Percentiles rank a stretch among this genome's conserved stretches.
Conservation (phyloP, 2,888 invertebrate species). For the Timema podura region DNA sequence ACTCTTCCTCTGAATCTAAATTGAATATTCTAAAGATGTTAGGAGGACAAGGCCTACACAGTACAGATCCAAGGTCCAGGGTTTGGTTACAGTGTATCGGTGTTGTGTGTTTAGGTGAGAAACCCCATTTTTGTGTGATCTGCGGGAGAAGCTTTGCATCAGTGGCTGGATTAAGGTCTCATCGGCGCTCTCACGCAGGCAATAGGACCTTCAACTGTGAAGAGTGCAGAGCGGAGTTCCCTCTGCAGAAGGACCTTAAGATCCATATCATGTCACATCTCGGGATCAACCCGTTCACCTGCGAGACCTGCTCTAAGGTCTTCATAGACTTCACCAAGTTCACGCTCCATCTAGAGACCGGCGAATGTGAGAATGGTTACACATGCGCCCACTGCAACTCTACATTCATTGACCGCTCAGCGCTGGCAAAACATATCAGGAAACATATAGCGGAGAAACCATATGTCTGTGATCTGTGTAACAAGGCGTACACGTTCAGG, state of each 20-base stretch:
- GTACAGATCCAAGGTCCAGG: no score
- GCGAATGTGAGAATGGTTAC: not conserved
- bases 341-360: not conserved
- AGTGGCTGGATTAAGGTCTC: not conserved
- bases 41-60: no score
- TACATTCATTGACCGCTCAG: constrained; percentile 6
- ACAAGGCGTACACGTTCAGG: not conserved
- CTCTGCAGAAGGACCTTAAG: constrained; percentile 1
- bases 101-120: not conserved
- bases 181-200: not conserved
- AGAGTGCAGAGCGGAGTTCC: not conserved
- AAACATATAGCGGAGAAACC: constrained; percentile 10
- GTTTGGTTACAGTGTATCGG: no score
- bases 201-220: not conserved
- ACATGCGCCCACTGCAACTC: constrained; percentile 2
- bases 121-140: not conserved
- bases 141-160: constrained; percentile 2
- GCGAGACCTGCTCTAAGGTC: constrained; percentile 4
- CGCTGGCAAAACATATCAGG: not conserved
- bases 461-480: not conserved
- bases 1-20: no score
- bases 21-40: no score
- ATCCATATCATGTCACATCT: not conserved
- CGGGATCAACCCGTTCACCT: constrained; percentile 4
- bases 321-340: constrained; percentile 9